Conservation (phyloP, 2,888 invertebrate species). For the Mimas tiliae region DNA sequence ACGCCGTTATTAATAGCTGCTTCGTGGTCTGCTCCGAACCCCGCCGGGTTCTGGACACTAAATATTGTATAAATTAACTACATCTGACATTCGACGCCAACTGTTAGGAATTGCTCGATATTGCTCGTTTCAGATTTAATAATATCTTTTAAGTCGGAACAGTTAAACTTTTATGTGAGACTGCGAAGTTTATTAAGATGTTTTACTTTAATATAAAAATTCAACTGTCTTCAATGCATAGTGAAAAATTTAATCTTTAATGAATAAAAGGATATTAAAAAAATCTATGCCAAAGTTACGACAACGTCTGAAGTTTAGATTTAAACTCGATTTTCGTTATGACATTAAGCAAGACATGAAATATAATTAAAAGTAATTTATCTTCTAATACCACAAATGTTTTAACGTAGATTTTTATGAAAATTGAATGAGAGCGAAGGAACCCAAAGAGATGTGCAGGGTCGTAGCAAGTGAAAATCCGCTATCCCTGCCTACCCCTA, state of each 20-base stretch:
- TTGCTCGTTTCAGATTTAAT: constrained; percentile 19
- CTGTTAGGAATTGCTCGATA: constrained; percentile 24
- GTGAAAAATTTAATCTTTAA: constrained; percentile 18
- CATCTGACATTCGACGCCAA: constrained; percentile 31
- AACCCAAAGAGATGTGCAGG: too few relatives aligned
- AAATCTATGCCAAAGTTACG: neutral
- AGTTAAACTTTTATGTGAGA: constrained; percentile 19
- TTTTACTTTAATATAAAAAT: constrained; percentile 23
- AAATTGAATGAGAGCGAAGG: too few relatives aligned
- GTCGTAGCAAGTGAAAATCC: too few relatives aligned
- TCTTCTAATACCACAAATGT: too few relatives aligned
- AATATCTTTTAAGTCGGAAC: constrained; percentile 13
- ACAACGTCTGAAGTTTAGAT: neutral
- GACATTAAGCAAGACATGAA: neutral
- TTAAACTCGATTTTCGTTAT: neutral
- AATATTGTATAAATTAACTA: constrained; percentile 59
- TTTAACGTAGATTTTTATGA: too few relatives aligned
- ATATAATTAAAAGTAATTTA: neutral
- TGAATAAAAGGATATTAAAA: neutral
- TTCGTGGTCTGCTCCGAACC: constrained; percentile 58
- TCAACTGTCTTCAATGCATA: constrained; percentile 5
- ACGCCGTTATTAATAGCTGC: constrained; percentile 69
- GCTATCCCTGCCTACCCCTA: too few relatives aligned
- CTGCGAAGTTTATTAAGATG: constrained; percentile 13
- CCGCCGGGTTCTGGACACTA: constrained; percentile 52